A percentile compares a stretch with the other conserved stretches of the same genome.
Evolutionary conservation across 2,888 invertebrate genomes (phyloP).

Genomic region (Lepeophtheirus nordmannii): DNA sequence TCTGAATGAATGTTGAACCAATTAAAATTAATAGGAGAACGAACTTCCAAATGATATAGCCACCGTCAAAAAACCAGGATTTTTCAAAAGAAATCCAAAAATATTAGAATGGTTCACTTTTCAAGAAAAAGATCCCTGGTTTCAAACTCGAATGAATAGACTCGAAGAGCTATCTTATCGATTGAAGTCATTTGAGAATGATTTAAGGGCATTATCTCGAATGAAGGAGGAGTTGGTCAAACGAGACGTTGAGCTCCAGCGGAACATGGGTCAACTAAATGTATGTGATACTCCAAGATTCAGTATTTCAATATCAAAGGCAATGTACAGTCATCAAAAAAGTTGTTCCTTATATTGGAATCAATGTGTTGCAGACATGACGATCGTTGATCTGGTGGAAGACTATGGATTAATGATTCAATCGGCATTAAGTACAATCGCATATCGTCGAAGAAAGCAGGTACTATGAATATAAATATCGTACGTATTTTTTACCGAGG

Average conservation of each 20-base stretch:
- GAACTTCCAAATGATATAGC: neutral
- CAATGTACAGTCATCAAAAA: neutral
- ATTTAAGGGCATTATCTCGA: neutral
- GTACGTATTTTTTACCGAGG: too few relatives aligned
- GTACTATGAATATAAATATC: too few relatives aligned
- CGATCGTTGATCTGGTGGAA: constrained; percentile 2
- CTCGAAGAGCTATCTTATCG: constrained; percentile 8
- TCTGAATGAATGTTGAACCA: too few relatives aligned
- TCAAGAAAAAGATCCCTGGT: constrained; percentile 19
- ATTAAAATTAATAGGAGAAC: neutral
- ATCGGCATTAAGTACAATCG: constrained; percentile 2
- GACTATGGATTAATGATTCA: constrained; percentile 6
- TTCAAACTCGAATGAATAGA: constrained; percentile 1
- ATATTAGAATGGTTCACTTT: neutral
- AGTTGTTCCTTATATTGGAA: constrained; percentile 4
- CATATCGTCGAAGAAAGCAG: neutral
- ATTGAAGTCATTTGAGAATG: constrained; percentile 5
- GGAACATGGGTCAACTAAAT: neutral
- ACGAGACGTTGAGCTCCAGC: neutral
- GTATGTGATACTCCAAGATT: neutral
- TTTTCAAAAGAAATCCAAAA: neutral
- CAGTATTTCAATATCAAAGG: neutral
- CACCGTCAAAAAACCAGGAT: neutral
- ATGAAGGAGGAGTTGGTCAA: constrained; percentile 6
- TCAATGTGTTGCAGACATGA: constrained; percentile 8